Conservation (phyloP, 92 coral and sea anemone species). For the Pocillopora grandis region DNA sequence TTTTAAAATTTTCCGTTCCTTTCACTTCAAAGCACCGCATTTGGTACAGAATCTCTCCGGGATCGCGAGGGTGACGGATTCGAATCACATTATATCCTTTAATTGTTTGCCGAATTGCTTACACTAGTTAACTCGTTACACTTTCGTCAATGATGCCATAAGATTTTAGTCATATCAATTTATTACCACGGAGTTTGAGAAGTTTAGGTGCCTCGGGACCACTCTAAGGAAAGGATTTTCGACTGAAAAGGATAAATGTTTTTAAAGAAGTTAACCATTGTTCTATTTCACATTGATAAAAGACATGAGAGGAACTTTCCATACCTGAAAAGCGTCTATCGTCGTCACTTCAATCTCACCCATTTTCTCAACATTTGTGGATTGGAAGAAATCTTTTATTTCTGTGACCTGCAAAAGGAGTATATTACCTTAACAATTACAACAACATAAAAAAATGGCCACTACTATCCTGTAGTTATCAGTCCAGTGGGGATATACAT, state of each 20-base stretch:
- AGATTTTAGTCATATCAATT: not conserved
- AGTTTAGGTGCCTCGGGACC: not conserved
- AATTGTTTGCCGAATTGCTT: not conserved
- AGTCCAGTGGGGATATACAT: too few relatives aligned
- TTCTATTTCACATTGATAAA: not conserved
- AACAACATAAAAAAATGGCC: not conserved
- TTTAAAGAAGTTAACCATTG: not conserved
- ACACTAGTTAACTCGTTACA: not conserved
- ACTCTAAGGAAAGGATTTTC: not conserved
- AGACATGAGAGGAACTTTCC: not conserved
- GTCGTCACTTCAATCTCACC: constrained; percentile 60
- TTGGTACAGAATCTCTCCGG: too few relatives aligned
- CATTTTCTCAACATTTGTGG: not conserved
- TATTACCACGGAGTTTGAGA: not conserved
- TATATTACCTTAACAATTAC: not conserved
- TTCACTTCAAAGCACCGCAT: too few relatives aligned
- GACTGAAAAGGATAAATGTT: not conserved
- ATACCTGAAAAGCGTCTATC: constrained; percentile 72
- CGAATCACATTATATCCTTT: too few relatives aligned
- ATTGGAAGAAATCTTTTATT: constrained; percentile 35
- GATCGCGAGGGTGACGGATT: too few relatives aligned
- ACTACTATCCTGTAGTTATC: not conserved
- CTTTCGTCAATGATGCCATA: not conserved
- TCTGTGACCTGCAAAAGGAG: constrained; percentile 35
- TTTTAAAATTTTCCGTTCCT: not conserved